Conservation (phyloP, 1,140 invertebrate genomes). For the Sitobion miscanthi region DNA sequence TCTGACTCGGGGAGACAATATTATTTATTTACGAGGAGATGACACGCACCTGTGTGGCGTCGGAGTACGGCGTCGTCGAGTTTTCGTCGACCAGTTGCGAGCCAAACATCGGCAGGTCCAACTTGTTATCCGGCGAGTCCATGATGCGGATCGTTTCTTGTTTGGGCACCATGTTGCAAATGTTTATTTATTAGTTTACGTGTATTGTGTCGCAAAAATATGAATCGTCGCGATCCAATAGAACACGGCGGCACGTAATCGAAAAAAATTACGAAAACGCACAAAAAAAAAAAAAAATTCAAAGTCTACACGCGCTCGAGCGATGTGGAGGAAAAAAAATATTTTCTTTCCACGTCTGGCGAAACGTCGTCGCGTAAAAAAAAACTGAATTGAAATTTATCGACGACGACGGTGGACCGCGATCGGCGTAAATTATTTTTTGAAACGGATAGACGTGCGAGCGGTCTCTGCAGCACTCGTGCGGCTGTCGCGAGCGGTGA, state of each 20-base stretch:
- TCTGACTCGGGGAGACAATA: background rate
- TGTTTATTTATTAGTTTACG: background rate
- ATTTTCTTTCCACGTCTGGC: background rate
- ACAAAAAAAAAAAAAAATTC: background rate
- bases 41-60: slow-evolving; percentile 87
- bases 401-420: too few species aligned
- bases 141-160: slow-evolving; percentile 4
- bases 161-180: slow-evolving; percentile 46
- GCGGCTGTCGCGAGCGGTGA: background rate
- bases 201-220: background rate
- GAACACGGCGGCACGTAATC: background rate
- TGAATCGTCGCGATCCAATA: background rate
- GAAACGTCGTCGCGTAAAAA: background rate
- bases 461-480: background rate
- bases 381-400: background rate
- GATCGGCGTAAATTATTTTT: background rate
- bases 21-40: background rate
- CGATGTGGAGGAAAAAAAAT: background rate
- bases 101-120: slow-evolving; percentile 71
- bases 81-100: slow-evolving; percentile 86
- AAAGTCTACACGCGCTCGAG: background rate
- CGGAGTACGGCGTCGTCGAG: slow-evolving; percentile 91
- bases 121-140: background rate
- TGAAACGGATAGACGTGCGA: background rate
- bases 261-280: background rate